These are phyloP conservation scores for Sinosuthora webbiana DNA, from an alignment of 2,113 vertebrate species.

Conservation along the genomic window DNA sequence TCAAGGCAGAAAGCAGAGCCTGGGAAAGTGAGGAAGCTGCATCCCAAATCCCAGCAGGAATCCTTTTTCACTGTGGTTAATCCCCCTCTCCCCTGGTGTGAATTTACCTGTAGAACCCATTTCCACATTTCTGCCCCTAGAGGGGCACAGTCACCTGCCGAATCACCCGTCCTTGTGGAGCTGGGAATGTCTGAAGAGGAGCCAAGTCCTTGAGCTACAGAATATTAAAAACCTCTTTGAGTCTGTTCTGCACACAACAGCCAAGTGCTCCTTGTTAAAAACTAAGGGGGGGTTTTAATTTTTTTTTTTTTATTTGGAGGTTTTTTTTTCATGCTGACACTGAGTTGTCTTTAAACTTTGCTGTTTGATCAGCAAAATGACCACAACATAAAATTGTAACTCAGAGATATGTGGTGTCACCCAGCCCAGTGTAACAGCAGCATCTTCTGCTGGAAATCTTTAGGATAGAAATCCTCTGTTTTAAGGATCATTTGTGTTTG, in stretches of 20 bases:
- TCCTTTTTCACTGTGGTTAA: background rate
- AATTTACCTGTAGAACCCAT: background rate
- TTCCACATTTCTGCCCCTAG: conserved; percentile 40
- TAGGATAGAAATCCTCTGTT: background rate
- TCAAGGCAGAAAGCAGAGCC: background rate
- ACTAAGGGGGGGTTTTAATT: fast-evolving
- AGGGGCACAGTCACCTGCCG: conserved; percentile 20
- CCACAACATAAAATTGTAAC: background rate
- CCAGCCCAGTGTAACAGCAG: background rate
- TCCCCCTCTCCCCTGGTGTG: background rate
- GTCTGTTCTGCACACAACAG: background rate
- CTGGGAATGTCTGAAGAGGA: background rate
- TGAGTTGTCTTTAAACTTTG: background rate
- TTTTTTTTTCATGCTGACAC: background rate
- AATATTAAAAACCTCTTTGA: background rate
- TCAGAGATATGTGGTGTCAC: background rate
- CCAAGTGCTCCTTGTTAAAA: background rate
- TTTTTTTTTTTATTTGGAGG: background rate
- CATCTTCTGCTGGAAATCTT: background rate
- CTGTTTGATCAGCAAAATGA: background rate
- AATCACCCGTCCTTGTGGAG: background rate
- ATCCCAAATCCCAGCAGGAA: background rate
- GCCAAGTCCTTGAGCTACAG: conserved; percentile 33
- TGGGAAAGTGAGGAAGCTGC: background rate
- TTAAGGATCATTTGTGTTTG: background rate